These are phyloP conservation scores for Saturnia pavonia DNA, from an alignment of 2,888 invertebrate genomes.

Conservation along the genomic window DNA sequence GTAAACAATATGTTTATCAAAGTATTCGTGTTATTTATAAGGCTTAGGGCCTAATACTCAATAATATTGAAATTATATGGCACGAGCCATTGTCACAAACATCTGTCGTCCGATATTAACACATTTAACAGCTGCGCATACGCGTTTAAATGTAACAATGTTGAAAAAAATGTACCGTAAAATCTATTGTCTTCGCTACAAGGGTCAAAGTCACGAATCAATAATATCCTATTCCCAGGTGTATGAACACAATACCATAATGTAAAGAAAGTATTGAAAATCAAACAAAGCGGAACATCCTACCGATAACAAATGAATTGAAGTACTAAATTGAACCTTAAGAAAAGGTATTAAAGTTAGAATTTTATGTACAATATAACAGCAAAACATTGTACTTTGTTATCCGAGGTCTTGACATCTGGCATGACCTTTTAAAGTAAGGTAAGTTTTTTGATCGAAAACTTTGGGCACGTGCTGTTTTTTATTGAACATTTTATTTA, in stretches of 20 bases:
- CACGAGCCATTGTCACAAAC: constrained; percentile 2
- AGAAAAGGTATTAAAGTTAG: background rate
- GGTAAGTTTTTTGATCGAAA: background rate
- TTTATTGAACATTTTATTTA: background rate
- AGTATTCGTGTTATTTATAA: too few relatives aligned
- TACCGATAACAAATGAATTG: background rate
- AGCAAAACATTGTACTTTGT: background rate
- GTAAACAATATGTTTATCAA: too few relatives aligned
- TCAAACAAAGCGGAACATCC: constrained; percentile 10
- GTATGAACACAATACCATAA: background rate
- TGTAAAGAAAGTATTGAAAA: constrained; percentile 3
- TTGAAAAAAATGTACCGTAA: background rate
- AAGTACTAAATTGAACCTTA: constrained; percentile 3
- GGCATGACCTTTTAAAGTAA: constrained; percentile 7
- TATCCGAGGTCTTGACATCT: constrained; percentile 1
- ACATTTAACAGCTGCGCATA: background rate
- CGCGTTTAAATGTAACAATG: background rate
- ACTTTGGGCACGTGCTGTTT: background rate
- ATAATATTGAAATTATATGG: background rate
- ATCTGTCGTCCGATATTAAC: background rate
- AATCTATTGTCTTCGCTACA: background rate
- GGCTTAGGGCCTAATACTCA: background rate
- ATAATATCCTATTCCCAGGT: constrained; percentile 5
- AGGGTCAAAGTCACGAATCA: constrained; percentile 1
- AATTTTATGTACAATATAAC: background rate